A percentile compares a stretch with the other conserved stretches of the same genome.
Evolutionary conservation across 2,113 vertebrate genomes (phyloP).

Genomic region (Marmota flaviventris): DNA sequence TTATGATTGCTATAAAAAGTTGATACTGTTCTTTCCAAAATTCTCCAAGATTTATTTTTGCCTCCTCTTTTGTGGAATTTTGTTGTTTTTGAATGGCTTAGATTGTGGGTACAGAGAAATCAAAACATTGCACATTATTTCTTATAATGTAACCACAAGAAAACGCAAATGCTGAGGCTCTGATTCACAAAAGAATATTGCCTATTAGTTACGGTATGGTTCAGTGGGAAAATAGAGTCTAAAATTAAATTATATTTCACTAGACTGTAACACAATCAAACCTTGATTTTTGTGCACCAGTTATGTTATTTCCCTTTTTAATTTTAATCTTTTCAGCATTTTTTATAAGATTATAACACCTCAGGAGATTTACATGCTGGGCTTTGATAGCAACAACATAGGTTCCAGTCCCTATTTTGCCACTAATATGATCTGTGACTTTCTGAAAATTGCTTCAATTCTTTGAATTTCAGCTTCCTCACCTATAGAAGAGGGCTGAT

Average conservation of each 20-base stretch:
- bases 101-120: constrained; percentile 68
- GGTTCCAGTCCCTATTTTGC: constrained; percentile 40
- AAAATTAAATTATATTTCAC: constrained; percentile 85
- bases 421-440: neutral
- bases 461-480: neutral
- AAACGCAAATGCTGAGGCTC: constrained; percentile 72
- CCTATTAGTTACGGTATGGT: constrained; percentile 83
- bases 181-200: constrained; percentile 83
- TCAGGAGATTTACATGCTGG: constrained; percentile 55
- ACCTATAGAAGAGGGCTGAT: neutral
- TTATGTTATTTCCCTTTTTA: constrained; percentile 76
- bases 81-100: constrained; percentile 76
- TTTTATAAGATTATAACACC: constrained; percentile 81
- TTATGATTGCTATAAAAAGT: constrained; percentile 82
- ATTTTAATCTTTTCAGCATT: constrained; percentile 78
- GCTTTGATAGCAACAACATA: constrained; percentile 18
- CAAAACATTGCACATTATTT: constrained; percentile 79
- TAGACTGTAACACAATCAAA: constrained; percentile 84
- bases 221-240: constrained; percentile 83
- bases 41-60: constrained; percentile 83
- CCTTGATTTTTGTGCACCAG: constrained; percentile 77
- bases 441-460: constrained; percentile 28
- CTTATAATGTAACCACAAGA: constrained; percentile 83
- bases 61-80: constrained; percentile 76
- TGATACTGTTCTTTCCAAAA: constrained; percentile 82